Base-by-base conservation (phyloP, 2,888 invertebrate species). In the Ernsta delagoae region DNA sequence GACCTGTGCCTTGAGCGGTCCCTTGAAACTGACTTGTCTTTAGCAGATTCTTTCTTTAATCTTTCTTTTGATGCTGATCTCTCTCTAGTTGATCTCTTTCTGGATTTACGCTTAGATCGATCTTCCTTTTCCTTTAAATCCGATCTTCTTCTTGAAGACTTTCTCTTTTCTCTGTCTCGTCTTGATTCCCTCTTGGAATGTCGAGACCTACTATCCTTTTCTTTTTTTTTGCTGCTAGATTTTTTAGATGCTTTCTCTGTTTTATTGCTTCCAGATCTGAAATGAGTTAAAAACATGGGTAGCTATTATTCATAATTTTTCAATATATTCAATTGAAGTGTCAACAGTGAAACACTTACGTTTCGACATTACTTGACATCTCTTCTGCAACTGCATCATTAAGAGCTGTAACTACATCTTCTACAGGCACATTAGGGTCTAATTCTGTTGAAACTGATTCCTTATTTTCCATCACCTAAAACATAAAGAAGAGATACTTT, bases 401-500 rank as follows among this genome's bases (percentile, higher is more conserved):
- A 3, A 70, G 54, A 24, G 59, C 95, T 0, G 94, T 92, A 0
- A 96, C 96, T 11, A 96, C 94, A 82, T 96, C 96, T 75, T 96
- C 96, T 0, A 96, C 95, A 0, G 96, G 94, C 3, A 96, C 94
- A 79, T 95, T 94, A 0, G 94, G 94, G 77, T 95, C 95, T 62
- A 95, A 85, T 74, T 95, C 96, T 5, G 95, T 94, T 71, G 94
- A 94, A 70, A 95, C 94, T 4, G 94, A 94, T 67, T 94, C 91
- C 77, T 95, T 94, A 53, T 94, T 94, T 85, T 96, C 95, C 83
- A 96, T 95, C 59, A 94, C 95, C 94, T 94, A 74, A 72, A 76
- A 70, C 24, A 72, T 64, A 57, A 39, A 39, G 7, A 41, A 8
- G 41, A 41, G 7, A 41, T 5, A 9, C 9, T 41, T 41, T 8